Base-by-base conservation (phyloP, 64 coral and sea anemone species). In the Trachythela sp. region DNA sequence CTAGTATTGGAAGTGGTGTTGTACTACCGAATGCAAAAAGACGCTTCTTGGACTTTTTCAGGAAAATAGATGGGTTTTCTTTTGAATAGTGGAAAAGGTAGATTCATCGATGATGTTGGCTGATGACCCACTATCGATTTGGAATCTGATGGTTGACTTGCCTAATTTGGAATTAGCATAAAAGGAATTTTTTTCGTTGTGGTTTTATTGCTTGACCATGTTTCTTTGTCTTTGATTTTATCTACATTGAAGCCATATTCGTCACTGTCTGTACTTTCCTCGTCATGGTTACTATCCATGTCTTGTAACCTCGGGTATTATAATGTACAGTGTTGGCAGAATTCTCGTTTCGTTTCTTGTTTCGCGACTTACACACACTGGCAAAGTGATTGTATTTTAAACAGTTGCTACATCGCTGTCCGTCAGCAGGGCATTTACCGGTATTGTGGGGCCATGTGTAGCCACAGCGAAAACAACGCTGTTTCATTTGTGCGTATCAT, bases 41-140 rank as follows among this genome's bases (percentile, higher is more conserved):
- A 15, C 33, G 75, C 8, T 80, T 0, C 35, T 39, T 35, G 8
- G 3, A 37, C 30, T 80, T 80, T 80, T 8, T 17, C 37, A 80
- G 33, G 30, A 0, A 4, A 36, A 80, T 80, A 5, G 31, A 6
- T 2, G 75, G 75, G 75, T 80, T 80, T 39, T 80, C 33, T 35
- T 80, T 17, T 35, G 31, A 29, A 80, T 80, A 6, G 26, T 39
- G 29, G 31, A 18, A 18, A 80, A 80, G 15, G 75, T 80, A 29
- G 8, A 15, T 30, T 80, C 30, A 18, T 80, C 75, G 35, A 36
- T 80, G 2, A 80, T 80, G 17, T 80, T 39, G 75, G 37, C 75
- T 35, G 75, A 37, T 80, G 75, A 80, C 10, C 75, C 75, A 80
- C 75, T 80, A 80, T 80, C 75, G 4, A 80, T 80, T 2, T 80